Percentiles rank a stretch among this genome's conserved stretches.
These are phyloP conservation scores for Ploceus nigricollis DNA, from an alignment of 2,113 vertebrate genomes.

Conservation along the genomic window DNA sequence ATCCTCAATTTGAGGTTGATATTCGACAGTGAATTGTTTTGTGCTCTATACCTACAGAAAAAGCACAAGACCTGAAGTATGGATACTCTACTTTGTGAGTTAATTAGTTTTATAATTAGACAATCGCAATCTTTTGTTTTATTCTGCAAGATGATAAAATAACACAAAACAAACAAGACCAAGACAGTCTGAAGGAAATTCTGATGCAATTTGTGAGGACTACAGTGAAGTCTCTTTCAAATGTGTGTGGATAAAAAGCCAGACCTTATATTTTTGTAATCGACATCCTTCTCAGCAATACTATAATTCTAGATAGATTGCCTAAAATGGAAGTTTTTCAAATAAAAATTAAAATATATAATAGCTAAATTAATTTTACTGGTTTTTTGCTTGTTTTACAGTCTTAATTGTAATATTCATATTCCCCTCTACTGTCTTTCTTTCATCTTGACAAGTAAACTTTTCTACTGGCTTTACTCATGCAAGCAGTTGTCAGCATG, in stretches of 20 bases:
- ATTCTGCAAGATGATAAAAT: not conserved
- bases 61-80: not conserved
- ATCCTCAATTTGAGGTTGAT: not conserved
- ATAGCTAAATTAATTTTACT: not conserved
- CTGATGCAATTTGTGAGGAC: not conserved
- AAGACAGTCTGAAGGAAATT: not conserved
- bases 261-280: not conserved
- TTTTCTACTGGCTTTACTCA: not conserved
- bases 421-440: not conserved
- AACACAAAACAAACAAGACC: not conserved
- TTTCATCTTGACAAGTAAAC: not conserved
- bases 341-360: not conserved
- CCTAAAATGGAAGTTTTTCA: not conserved
- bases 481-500: not conserved
- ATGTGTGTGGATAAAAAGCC: rapidly evolving
- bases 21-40: not conserved
- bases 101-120: constrained; percentile 26
- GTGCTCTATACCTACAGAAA: not conserved
- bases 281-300: not conserved
- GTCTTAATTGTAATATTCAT: not conserved
- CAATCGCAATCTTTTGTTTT: not conserved
- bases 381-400: not conserved
- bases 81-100: not conserved
- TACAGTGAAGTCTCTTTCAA: not conserved
- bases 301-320: not conserved